Evolutionary conservation across 2,113 vertebrate species (phyloP), one percentile per base, ranked within the genome.

Genomic region (Poecile atricapillus): DNA sequence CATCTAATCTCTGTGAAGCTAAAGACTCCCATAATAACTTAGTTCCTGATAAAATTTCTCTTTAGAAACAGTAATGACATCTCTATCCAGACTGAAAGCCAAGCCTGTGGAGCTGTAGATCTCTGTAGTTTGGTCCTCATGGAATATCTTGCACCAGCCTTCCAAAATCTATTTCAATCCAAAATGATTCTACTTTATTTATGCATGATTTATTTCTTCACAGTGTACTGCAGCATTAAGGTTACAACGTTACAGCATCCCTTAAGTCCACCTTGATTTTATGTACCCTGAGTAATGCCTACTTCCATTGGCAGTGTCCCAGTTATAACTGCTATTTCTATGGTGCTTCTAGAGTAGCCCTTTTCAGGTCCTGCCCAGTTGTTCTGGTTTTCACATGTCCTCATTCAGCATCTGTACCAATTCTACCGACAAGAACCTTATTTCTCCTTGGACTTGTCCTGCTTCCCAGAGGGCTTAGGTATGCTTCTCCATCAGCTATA

Each of bases 361-460:
- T 92, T 95, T 86, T 63, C 71, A 83, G 23, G 70, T 93, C 64
- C 92, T 94, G 80, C 68, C 68, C 52, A 39, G 64, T 88, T 93
- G 64, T 83, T 97, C 95, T 92, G 93, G 12, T 94, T 97, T 96
- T 81, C 33, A 64, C 37, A 77, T 90, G 95, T 92, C 94, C 94
- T 96, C 91, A 74, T 93, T 96, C 89, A 89, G 39, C 33, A 88
- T 69, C 68, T 67, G 60, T 69, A 94, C 30, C 5, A 77, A 44
- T 50, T 88, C 46, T 83, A 81, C 83, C 69, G 68, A 67, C 27
- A 80, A 63, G 47, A 25, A 41, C 68, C 47, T 62, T 63, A 35
- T 59, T 90, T 93, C 81, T 94, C 82, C 49, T 64, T 74, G 68
- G 73, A 70, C 71, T 86, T 19, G 43, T 15, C 20, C 31, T 65